These are phyloP conservation scores for Rhinella marina DNA, from an alignment of 2,797 vertebrate species.

Conservation along the genomic window DNA sequence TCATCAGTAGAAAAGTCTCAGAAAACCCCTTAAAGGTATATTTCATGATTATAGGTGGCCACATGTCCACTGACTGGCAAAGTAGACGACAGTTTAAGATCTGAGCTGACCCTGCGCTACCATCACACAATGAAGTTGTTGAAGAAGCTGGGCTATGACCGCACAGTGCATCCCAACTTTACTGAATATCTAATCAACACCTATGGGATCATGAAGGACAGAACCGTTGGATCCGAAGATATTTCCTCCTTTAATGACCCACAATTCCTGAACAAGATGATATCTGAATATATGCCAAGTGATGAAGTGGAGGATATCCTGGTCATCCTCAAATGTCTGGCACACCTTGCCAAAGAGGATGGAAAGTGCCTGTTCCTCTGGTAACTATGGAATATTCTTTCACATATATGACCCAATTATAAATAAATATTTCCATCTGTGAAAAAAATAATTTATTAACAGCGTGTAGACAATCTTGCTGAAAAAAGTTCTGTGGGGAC, in stretches of 20 bases:
- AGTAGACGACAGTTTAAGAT: slow-evolving; percentile 67
- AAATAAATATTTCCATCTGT: too few species aligned
- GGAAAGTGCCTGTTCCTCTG: background rate
- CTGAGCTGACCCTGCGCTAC: slow-evolving; percentile 65
- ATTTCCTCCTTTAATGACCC: background rate
- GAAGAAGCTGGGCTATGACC: slow-evolving; percentile 67
- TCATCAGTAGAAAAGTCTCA: too few species aligned
- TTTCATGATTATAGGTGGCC: slow-evolving; percentile 52
- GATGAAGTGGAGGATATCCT: background rate
- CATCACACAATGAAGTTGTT: slow-evolving; percentile 66
- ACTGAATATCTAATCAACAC: slow-evolving; percentile 67
- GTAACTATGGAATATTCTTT: background rate
- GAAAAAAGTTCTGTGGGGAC: too few species aligned
- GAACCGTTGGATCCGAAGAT: slow-evolving; percentile 14
- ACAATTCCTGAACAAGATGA: background rate
- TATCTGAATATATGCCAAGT: background rate
- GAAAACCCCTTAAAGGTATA: background rate
- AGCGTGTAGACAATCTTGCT: too few species aligned
- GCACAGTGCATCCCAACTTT: slow-evolving; percentile 68
- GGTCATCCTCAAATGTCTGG: slow-evolving; percentile 3
- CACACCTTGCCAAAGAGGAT: background rate
- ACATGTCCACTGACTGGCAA: slow-evolving; percentile 68
- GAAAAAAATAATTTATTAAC: too few species aligned
- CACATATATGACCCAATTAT: too few species aligned
- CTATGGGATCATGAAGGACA: slow-evolving; percentile 72